Conservation (phyloP, 1,140 invertebrate species). For the Daktulosphaira vitifoliae region DNA sequence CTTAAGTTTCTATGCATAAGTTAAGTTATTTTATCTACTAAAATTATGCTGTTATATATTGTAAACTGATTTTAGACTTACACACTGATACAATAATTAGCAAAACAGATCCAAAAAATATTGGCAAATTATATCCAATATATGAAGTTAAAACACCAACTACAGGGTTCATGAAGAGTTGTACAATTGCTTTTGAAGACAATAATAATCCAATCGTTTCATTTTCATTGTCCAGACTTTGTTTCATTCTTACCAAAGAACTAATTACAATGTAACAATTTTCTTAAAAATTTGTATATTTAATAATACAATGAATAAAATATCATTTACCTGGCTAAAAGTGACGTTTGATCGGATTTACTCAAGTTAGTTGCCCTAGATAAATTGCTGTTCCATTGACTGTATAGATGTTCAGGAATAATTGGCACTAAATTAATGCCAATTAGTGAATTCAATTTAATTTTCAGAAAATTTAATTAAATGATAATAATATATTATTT, state of each 20-base stretch:
- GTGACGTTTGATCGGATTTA: not conserved
- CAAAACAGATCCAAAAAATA: constrained; percentile 71
- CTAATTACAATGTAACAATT: not conserved
- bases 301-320: not conserved
- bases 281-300: not conserved
- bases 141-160: constrained; percentile 61
- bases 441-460: not conserved
- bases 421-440: constrained; percentile 21
- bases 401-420: constrained; percentile 20
- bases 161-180: constrained; percentile 73
- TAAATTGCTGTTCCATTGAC: constrained; percentile 3
- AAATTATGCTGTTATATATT: too few species aligned
- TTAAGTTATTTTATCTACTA: too few species aligned
- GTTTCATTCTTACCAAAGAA: constrained; percentile 26
- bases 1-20: too few species aligned
- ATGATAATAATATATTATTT: too few species aligned
- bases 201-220: constrained; percentile 69
- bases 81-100: constrained; percentile 70
- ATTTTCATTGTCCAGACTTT: constrained; percentile 43
- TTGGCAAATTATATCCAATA: constrained; percentile 68
- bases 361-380: not conserved
- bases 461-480: not conserved
- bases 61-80: too few species aligned
- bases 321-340: not conserved
- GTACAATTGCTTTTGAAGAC: constrained; percentile 78